These are phyloP conservation scores for Tamandua tetradactyla DNA, from an alignment of 2,797 vertebrate species.

Conservation along the genomic window DNA sequence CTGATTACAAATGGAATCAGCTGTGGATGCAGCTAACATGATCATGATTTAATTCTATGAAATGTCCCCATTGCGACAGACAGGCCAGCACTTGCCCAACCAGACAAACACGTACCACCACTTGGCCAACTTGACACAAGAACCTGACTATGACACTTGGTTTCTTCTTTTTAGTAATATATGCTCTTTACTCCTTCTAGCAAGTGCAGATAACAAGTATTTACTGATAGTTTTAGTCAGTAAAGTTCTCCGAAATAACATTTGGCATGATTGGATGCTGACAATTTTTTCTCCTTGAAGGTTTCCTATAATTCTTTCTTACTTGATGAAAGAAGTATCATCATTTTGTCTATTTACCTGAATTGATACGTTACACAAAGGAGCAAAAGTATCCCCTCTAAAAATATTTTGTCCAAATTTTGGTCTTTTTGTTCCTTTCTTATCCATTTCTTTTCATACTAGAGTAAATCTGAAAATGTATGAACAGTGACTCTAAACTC, in stretches of 20 bases:
- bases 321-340: neutral
- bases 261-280: neutral
- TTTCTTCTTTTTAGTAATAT: neutral
- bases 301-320: neutral
- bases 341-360: neutral
- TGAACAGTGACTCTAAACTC: neutral
- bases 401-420: neutral
- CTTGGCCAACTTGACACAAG: too few relatives aligned
- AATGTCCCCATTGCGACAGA: too few relatives aligned
- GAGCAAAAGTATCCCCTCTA: neutral
- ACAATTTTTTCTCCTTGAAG: neutral
- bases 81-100: too few relatives aligned
- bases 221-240: neutral
- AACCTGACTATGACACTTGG: too few relatives aligned
- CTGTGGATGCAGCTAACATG: too few relatives aligned
- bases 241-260: constrained; percentile 31
- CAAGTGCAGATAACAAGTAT: neutral
- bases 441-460: neutral
- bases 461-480: constrained; percentile 26
- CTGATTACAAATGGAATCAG: too few relatives aligned
- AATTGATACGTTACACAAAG: neutral
- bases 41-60: too few relatives aligned
- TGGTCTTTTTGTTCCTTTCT: neutral
- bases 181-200: neutral
- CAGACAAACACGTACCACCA: too few relatives aligned